Base-by-base conservation (phyloP, 2,888 invertebrate species). In the Noctua comes region DNA sequence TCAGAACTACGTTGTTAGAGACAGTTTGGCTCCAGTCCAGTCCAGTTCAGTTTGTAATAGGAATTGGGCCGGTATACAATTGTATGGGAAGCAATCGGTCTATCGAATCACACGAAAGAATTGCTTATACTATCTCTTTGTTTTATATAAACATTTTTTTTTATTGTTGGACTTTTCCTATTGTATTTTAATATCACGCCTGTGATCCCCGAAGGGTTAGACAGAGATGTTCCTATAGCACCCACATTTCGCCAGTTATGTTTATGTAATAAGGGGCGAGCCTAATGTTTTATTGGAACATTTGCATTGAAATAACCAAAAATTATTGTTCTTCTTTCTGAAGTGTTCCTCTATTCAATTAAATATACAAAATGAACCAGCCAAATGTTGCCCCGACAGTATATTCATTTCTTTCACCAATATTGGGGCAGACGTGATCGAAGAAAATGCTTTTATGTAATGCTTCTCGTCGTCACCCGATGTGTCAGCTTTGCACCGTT, bases 401-500 rank as follows among this genome's bases (percentile, higher is more conserved):
- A 24, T 51, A 43, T 40, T 1, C 18, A 82, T 36, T 51, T 59
- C 21, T 59, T 65, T 16, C 21, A 62, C 43, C 16, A 65, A n/a
- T 51, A n/a, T n/a, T 51, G 24, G 16, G 27, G 54, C 59, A 64
- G 59, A 80, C 66, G 59, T 69, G 64, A 59, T 51, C 46, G 24
- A 71, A 80, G 76, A 43, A 40, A 66, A 51, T 48, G 51, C 51
- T 51, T 84, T 80, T 72, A 70, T 43, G 68, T 64, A 68, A 80
- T 48, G 78, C 40, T 43, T 51, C 24, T 62, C 18, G 62, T 3
- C 68, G 18, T 16, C 62, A 68, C n/a, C 62, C 68, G 40, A 81
- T 71, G 71, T 82, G 69, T 86, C 78, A 27, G 69, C 54, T 27
- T 73, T 5, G 27, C 27, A 65, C 86, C 83, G 86, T 82, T 88